These are phyloP conservation scores for Latrodectus elegans DNA, from an alignment of 2,888 invertebrate species.

Conservation along the genomic window DNA sequence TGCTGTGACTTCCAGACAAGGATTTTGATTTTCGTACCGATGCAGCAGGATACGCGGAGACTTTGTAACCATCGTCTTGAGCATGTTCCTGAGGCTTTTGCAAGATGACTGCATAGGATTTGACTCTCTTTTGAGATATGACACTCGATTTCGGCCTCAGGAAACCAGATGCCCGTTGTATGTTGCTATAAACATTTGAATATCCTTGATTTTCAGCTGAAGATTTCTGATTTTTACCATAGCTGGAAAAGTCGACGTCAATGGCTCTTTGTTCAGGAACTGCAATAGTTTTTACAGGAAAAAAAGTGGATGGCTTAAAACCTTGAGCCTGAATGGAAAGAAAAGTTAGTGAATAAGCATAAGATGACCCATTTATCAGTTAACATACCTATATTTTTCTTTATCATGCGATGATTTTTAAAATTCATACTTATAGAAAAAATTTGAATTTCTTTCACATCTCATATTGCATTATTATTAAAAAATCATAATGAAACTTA, in stretches of 20 bases:
- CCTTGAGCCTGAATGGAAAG: slow-evolving; percentile 17
- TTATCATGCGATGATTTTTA: too few relatives aligned
- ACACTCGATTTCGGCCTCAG: background rate
- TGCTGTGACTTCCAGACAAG: background rate
- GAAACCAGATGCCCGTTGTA: background rate
- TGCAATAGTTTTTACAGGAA: slow-evolving; percentile 3
- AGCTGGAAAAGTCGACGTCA: slow-evolving; percentile 14
- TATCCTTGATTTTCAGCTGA: slow-evolving; percentile 15
- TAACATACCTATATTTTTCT: too few relatives aligned
- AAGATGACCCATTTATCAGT: too few relatives aligned
- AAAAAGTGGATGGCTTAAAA: slow-evolving; percentile 10
- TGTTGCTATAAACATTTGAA: slow-evolving; percentile 10
- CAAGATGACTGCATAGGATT: slow-evolving; percentile 29
- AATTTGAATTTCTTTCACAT: too few relatives aligned
- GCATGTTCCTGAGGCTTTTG: slow-evolving; percentile 19
- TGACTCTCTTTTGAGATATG: background rate
- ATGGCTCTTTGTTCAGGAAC: background rate
- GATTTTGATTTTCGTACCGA: background rate
- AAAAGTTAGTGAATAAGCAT: background rate
- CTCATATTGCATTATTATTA: too few relatives aligned
- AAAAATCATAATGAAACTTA: too few relatives aligned
- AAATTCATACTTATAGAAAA: too few relatives aligned
- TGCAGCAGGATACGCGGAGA: slow-evolving; percentile 2
- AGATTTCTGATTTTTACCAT: background rate
- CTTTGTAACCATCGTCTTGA: background rate